A percentile compares a stretch with the other conserved stretches of the same genome.
These are phyloP conservation scores for Sweltsa coloradensis DNA, from an alignment of 1,140 invertebrate genomes.

Conservation along the genomic window DNA sequence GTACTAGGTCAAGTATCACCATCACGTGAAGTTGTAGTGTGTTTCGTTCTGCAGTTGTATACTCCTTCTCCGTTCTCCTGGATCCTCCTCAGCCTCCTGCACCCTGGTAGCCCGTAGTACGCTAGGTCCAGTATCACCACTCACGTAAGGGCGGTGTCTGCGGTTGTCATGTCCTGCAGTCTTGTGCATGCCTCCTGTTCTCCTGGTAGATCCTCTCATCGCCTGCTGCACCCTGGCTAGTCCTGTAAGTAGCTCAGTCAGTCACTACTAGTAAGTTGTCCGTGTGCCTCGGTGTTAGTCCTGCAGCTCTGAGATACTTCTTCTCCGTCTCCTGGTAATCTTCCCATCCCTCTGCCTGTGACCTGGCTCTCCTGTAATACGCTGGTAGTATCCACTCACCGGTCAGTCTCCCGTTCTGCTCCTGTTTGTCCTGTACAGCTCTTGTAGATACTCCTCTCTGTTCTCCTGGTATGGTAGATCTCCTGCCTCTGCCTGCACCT, in stretches of 20 bases:
- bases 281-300: too few species aligned
- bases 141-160: slow-evolving; percentile 75
- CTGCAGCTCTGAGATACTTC: too few species aligned
- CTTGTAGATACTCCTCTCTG: slow-evolving; percentile 79
- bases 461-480: too few species aligned
- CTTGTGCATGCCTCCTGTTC: slow-evolving; percentile 74
- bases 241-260: too few species aligned
- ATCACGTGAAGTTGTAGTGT: slow-evolving; percentile 71
- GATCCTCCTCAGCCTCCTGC: slow-evolving; percentile 82
- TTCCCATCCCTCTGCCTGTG: too few species aligned
- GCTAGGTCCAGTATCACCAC: too few species aligned
- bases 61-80: slow-evolving; percentile 83
- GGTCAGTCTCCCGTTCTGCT: slow-evolving; percentile 82
- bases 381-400: too few species aligned
- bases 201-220: slow-evolving; percentile 80
- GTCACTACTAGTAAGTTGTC: too few species aligned
- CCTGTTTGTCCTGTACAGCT: slow-evolving; percentile 77
- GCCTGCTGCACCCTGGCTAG: too few species aligned
- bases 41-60: slow-evolving; percentile 82
- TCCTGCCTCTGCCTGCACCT: slow-evolving; percentile 77
- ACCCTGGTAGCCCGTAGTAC: slow-evolving; percentile 67
- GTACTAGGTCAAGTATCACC: too few species aligned
- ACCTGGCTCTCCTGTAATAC: too few species aligned
- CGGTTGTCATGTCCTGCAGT: slow-evolving; percentile 78
- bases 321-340: too few species aligned